Evolutionary conservation across 2,888 invertebrate species (phyloP).

Genomic region (Adineta ricciae): DNA sequence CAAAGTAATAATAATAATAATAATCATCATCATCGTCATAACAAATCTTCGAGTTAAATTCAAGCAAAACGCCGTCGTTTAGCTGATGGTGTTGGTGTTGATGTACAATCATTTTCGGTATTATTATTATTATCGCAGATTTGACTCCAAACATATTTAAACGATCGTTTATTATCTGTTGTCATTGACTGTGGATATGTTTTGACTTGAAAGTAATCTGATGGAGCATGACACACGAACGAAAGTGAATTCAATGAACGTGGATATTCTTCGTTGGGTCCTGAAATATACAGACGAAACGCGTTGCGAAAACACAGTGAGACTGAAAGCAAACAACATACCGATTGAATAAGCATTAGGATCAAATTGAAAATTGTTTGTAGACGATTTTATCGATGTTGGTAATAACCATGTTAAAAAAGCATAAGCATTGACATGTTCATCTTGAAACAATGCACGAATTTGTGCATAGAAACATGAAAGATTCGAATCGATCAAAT

Average conservation of each 20-base stretch:
- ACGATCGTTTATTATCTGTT: background rate
- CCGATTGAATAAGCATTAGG: background rate
- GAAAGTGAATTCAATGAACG: constrained; percentile 6
- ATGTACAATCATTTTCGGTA: background rate
- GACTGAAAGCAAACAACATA: background rate
- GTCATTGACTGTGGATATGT: background rate
- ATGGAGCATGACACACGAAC: constrained; percentile 14
- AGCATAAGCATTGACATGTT: background rate
- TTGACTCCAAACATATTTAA: constrained; percentile 15
- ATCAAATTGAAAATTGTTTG: background rate
- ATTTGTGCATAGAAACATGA: background rate
- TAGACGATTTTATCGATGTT: background rate
- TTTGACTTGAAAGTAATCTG: constrained; percentile 1
- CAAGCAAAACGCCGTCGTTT: background rate
- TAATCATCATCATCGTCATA: no score
- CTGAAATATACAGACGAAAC: background rate
- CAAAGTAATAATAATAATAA: background rate
- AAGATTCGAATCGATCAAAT: background rate
- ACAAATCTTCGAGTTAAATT: background rate
- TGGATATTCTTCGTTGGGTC: constrained; percentile 17
- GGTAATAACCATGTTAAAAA: constrained; percentile 19
- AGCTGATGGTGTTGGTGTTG: background rate
- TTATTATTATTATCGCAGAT: background rate
- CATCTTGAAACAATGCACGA: constrained; percentile 21
- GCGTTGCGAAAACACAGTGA: background rate